Conservation (phyloP, 64 coral and sea anemone species). For the Stylophora pistillata region DNA sequence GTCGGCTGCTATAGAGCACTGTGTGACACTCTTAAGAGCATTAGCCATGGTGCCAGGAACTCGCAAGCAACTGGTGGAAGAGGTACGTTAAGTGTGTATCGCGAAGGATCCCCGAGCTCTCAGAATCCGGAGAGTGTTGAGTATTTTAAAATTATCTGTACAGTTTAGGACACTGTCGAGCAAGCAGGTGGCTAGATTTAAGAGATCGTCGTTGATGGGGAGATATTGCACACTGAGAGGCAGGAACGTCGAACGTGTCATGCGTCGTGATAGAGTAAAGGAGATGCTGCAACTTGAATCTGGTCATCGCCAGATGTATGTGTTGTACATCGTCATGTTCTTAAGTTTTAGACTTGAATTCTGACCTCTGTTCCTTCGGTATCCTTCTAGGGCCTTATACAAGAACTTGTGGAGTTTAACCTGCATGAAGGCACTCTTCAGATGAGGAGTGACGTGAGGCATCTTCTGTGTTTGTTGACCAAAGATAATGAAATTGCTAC, state of each 20-base stretch:
- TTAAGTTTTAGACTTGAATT: neutral
- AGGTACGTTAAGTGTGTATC: conserved; percentile 40
- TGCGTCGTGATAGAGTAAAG: too few relatives aligned
- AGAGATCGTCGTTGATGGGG: too few relatives aligned
- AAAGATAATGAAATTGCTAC: conserved; percentile 90
- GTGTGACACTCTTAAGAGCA: conserved; percentile 90
- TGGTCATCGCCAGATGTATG: too few relatives aligned
- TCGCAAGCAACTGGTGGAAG: conserved; percentile 85
- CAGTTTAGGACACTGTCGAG: too few relatives aligned
- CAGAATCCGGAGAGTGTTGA: too few relatives aligned
- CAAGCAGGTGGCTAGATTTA: too few relatives aligned
- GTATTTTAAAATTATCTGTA: too few relatives aligned
- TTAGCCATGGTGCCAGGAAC: conserved; percentile 92
- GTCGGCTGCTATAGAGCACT: conserved; percentile 95
- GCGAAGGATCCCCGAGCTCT: neutral
- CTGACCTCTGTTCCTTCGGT: neutral
- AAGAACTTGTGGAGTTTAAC: conserved; percentile 93
- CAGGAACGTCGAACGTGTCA: too few relatives aligned
- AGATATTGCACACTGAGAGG: too few relatives aligned
- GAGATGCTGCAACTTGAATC: too few relatives aligned
- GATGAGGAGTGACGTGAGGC: conserved; percentile 94
- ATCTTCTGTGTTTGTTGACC: conserved; percentile 91
- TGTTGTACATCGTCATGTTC: too few relatives aligned
- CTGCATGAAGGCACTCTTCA: conserved; percentile 96
- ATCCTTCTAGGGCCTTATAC: conserved; percentile 79